These are phyloP conservation scores for Anolis carolinensis DNA, from an alignment of 2,113 vertebrate genomes.

Conservation along the genomic window DNA sequence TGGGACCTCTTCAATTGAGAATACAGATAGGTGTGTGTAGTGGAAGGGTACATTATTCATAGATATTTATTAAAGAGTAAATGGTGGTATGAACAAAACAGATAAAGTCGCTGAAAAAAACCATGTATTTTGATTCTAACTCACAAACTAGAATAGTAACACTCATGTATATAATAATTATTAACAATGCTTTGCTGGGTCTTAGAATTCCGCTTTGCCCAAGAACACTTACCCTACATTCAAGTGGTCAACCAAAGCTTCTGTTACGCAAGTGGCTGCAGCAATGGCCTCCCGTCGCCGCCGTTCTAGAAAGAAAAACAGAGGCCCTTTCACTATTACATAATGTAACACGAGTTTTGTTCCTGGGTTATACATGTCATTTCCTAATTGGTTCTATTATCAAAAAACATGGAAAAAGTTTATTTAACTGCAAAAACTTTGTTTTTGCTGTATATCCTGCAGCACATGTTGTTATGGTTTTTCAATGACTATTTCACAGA, in stretches of 20 bases:
- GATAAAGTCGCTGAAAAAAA: background rate
- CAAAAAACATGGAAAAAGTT: too few species aligned
- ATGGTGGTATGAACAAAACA: background rate
- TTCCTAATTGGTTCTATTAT: too few species aligned
- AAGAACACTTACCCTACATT: slow-evolving; percentile 86
- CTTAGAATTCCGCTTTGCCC: background rate
- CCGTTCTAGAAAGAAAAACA: slow-evolving; percentile 76
- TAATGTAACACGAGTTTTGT: too few species aligned
- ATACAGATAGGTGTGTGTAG: background rate
- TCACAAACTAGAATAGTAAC: background rate
- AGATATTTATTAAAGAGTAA: background rate
- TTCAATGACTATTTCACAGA: too few species aligned
- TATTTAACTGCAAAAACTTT: too few species aligned
- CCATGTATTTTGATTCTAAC: background rate
- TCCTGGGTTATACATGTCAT: too few species aligned
- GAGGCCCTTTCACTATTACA: background rate
- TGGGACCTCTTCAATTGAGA: background rate
- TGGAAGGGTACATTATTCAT: background rate
- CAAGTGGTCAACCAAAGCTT: slow-evolving; percentile 92
- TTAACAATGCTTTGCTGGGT: background rate
- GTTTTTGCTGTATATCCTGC: too few species aligned
- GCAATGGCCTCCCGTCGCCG: slow-evolving; percentile 88
- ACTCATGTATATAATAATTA: background rate
- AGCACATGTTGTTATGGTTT: too few species aligned
- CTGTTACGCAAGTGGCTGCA: slow-evolving; percentile 89